Evolutionary conservation across 92 coral and sea anemone genomes (phyloP).

Genomic region (Phenganax subtilis): DNA sequence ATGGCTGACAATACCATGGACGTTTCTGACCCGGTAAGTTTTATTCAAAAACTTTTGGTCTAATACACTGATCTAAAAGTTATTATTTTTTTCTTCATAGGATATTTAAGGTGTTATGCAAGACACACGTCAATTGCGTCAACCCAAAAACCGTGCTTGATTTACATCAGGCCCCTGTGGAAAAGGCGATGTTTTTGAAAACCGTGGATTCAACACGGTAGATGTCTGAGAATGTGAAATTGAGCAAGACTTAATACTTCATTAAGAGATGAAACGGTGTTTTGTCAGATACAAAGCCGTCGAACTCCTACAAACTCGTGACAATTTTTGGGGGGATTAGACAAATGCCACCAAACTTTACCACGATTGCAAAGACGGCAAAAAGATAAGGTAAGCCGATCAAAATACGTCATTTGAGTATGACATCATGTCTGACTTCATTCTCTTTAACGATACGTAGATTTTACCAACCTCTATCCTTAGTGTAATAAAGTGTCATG

Average conservation of each 20-base stretch:
- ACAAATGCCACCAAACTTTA: not conserved
- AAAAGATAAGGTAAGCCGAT: constrained; percentile 11
- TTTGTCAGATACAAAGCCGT: constrained; percentile 18
- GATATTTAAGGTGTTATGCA: too few relatives aligned
- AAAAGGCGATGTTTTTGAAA: too few relatives aligned
- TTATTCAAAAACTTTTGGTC: too few relatives aligned
- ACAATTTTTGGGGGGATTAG: not conserved
- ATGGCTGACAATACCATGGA: too few relatives aligned
- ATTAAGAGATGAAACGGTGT: not conserved
- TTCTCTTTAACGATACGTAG: constrained; percentile 5
- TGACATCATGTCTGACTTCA: not conserved
- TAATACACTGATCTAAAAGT: too few relatives aligned
- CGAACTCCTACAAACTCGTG: constrained; percentile 8
- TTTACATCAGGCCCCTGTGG: too few relatives aligned
- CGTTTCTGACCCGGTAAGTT: too few relatives aligned
- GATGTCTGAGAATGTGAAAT: not conserved
- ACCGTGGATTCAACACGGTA: too few relatives aligned
- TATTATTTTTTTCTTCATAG: too few relatives aligned
- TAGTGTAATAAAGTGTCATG: too few relatives aligned
- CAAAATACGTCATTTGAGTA: not conserved
- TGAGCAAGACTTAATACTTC: not conserved
- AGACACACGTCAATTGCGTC: too few relatives aligned
- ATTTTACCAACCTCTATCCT: not conserved
- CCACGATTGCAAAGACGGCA: not conserved
- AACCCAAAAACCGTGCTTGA: too few relatives aligned